phyloP scores from a whole-genome alignment of 2,113 vertebrate genomes.

The Hemicordylus capensis region DNA sequence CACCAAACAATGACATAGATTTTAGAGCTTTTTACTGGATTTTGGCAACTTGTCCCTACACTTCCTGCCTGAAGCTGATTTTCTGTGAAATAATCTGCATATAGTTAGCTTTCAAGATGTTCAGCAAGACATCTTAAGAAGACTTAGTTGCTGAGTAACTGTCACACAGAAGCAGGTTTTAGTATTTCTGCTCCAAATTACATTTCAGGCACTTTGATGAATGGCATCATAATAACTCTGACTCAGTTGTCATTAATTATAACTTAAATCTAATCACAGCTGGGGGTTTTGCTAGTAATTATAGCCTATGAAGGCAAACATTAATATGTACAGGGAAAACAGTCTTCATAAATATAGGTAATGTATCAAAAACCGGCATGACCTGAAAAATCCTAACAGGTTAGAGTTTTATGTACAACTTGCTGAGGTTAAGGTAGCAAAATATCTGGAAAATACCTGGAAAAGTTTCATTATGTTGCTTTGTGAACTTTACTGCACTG shows the following conservation, averaged over 20 bases:
- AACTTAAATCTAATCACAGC: neutral
- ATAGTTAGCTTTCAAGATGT: constrained; percentile 11
- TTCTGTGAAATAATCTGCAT: constrained; percentile 6
- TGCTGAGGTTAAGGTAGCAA: neutral
- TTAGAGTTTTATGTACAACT: neutral
- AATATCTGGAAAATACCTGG: neutral
- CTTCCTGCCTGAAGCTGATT: neutral
- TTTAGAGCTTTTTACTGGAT: neutral
- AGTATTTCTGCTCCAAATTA: neutral
- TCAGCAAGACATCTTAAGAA: constrained; percentile 5
- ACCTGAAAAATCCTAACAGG: neutral
- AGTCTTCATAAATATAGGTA: neutral
- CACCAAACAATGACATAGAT: neutral
- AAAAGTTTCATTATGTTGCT: neutral
- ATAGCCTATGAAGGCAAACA: neutral
- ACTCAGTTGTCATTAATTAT: constrained; percentile 9
- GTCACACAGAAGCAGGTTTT: neutral
- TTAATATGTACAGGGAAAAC: neutral
- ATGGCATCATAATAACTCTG: neutral
- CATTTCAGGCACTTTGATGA: neutral
- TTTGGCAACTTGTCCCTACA: neutral
- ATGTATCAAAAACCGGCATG: neutral
- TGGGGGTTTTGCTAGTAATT: neutral
- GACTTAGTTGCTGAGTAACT: constrained; percentile 9
- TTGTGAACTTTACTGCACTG: neutral